Evolutionary conservation across 2,797 vertebrate genomes (phyloP).

Genomic region (Macropus fuliginosus): DNA sequence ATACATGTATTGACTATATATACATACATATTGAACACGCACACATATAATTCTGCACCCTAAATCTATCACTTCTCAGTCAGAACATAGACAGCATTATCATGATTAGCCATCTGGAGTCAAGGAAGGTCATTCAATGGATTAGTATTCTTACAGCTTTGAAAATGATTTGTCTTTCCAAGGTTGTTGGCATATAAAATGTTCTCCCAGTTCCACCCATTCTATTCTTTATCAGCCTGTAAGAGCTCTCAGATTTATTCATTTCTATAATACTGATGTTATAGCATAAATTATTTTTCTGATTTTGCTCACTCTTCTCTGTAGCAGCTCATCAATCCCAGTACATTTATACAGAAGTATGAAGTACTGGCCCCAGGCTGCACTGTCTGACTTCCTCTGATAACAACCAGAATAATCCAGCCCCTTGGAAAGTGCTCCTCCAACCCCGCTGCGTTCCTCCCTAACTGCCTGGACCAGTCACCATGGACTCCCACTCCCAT

Average conservation of each 20-base stretch:
- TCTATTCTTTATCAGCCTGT: not conserved
- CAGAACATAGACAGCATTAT: not conserved
- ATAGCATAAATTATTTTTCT: not conserved
- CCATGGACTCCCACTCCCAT: not conserved
- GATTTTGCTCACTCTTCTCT: not conserved
- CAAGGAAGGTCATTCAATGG: not conserved
- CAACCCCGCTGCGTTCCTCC: not conserved
- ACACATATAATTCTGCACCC: not conserved
- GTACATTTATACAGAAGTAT: not conserved
- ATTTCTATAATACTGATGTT: not conserved
- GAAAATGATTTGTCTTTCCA: not conserved
- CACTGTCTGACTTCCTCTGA: not conserved
- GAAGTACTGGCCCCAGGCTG: not conserved
- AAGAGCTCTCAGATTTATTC: not conserved
- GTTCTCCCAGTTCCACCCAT: not conserved
- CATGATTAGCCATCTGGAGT: not conserved
- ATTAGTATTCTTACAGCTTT: not conserved
- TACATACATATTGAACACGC: too few relatives aligned
- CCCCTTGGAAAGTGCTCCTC: not conserved
- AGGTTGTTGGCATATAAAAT: not conserved
- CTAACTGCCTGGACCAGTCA: not conserved
- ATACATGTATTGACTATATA: too few relatives aligned
- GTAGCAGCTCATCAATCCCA: not conserved
- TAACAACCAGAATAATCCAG: not conserved
- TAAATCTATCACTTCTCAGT: not conserved